phyloP scores from a whole-genome alignment of 2,113 vertebrate species.

The Ophthalmolycus amberensis region DNA sequence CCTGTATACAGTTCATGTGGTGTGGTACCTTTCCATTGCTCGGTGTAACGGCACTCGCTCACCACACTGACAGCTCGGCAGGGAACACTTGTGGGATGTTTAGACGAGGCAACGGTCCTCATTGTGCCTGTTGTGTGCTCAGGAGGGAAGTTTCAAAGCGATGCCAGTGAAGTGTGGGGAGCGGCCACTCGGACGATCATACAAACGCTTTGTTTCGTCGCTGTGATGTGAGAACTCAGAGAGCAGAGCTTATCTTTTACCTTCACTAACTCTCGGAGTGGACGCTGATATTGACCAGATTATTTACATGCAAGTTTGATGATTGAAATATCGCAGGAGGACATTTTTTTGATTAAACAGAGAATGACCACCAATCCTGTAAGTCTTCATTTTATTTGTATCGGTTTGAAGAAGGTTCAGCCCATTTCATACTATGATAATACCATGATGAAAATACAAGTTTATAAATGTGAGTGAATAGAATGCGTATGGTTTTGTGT shows the following conservation, averaged over 20 bases:
- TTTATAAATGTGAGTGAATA: neutral
- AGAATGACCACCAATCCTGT: conserved; percentile 53
- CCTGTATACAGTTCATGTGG: neutral
- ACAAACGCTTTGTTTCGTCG: neutral
- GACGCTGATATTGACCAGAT: neutral
- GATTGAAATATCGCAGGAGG: conserved; percentile 5
- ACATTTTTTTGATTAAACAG: neutral
- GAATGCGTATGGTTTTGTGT: neutral
- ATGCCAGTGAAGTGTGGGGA: conserved; percentile 20
- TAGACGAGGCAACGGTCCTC: neutral
- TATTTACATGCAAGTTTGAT: neutral
- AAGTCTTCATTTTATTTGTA: conserved; percentile 12
- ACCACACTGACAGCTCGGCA: conserved; percentile 4
- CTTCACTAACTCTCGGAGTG: neutral
- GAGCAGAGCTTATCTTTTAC: neutral
- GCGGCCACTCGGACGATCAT: neutral
- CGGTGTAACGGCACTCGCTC: neutral
- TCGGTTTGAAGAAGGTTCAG: neutral
- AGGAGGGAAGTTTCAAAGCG: conserved; percentile 27
- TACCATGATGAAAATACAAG: neutral
- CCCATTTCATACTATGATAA: neutral
- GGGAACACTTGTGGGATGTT: conserved; percentile 11
- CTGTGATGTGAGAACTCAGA: neutral
- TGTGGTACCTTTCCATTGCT: conserved; percentile 41
- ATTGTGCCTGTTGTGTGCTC: conserved; percentile 38